Evolutionary conservation across 1,140 invertebrate genomes (phyloP), one percentile per base, ranked within the genome.

Genomic region (Leptinotarsa undecemlineata): DNA sequence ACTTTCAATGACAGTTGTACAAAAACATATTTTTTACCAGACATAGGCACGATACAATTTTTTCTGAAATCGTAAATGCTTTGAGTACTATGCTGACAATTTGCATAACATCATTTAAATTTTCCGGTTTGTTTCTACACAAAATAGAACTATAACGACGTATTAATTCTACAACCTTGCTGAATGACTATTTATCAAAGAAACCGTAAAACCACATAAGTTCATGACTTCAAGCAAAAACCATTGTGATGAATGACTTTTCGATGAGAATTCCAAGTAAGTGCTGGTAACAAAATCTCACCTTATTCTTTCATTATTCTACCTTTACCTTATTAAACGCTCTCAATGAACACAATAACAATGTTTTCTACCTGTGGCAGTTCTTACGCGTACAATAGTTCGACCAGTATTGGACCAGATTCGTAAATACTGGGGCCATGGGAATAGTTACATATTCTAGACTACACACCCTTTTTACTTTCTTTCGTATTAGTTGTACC

Each of bases 401-500:
- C 51, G 51, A 57, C 51, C 51, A 57, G 15, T 57, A 57, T 57
- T 57, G 51, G 51, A 57, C 51, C 51, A 57, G 51, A 57, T 17
- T 57, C 51, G 51, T 19, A 57, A 15, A 17, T 57, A 42, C 33
- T 42, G 33, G 33, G 51, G 51, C 15, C 64, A 21, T 67, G 64
- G 64, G 64, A 67, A 67, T 67, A 23, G 64, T 67, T 23, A 67
- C 64, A 67, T 21, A 23, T 67, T 33, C 64, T 67, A 23, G 64
- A 26, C 26, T 67, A 67, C 64, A 67, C 64, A 67, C 64, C 64
- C 64, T 67, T 67, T 67, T 67, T 67, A 42, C 64, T 67, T 67
- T 67, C 23, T 42, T 42, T 67, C 20, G 26, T 23, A 67, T 67
- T 67, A 67, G 42, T 67, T 26, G 64, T 67, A 23, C 64, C n/a